Base-by-base conservation (phyloP, 2,113 vertebrate genomes). In the Patagioenas fasciata region DNA sequence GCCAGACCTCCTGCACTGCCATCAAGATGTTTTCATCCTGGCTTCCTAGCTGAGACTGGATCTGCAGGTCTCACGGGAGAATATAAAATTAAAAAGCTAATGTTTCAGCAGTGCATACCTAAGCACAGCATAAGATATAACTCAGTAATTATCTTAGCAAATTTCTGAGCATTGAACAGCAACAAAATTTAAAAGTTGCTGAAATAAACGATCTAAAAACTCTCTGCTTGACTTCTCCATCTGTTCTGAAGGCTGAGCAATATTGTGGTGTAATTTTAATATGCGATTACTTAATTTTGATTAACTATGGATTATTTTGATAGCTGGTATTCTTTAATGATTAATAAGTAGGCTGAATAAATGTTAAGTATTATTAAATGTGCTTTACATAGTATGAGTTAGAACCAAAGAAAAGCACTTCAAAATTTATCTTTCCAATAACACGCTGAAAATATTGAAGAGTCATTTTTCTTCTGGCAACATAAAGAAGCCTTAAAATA, bases 401-500 rank as follows among this genome's bases (percentile, higher is more conserved):
- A 50, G 77, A 96, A 89, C 26, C 15, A 44, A 70, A 85, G 62
- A 79, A 85, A 86, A 58, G 36, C 53, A n/a, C 73, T 93, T 94
- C 25, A 72, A 75, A 93, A 94, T 95, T 50, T 64, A 67, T 89
- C 91, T 90, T 89, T 72, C 81, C 70, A 93, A 80, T 70, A 75
- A 95, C 82, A 92, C 0, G 4, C 79, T 16, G 36, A 95, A 58
- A 93, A 91, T 94, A 74, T 42, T 90, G 57, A 93, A 86, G 79
- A 96, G 74, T 87, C 31, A 47, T 96, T 96, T 95, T 93, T 95
- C 66, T 87, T 92, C 74, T 82, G 48, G 88, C 84, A 97, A 88
- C 86, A 93, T 91, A 91, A 93, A 96, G 82, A 82, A 93, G 80
- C 40, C 93, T 96, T 92, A 96, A 96, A 97, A 96, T 95, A 95